These are phyloP conservation scores for Glossophaga mutica DNA, from an alignment of 2,797 vertebrate species.

Conservation along the genomic window DNA sequence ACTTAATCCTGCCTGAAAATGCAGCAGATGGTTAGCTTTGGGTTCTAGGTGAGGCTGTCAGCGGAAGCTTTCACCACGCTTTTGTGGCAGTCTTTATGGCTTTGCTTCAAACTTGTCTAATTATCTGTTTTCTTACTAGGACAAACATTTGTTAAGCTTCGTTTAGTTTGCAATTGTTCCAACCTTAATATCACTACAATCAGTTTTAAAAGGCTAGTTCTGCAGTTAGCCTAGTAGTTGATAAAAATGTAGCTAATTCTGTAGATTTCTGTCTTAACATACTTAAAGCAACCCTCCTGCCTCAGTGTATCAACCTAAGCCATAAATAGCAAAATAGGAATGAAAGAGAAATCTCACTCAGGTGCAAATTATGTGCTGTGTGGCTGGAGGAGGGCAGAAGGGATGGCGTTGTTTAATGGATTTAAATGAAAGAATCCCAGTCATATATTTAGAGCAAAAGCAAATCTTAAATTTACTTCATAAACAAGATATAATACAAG, in stretches of 20 bases:
- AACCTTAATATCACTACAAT: conserved; percentile 29
- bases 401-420: background rate
- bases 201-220: background rate
- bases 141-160: conserved; percentile 5
- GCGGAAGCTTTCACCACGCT: background rate
- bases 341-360: conserved; percentile 22
- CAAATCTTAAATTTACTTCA: conserved; percentile 59
- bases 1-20: background rate
- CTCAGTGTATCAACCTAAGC: background rate
- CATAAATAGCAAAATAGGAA: background rate
- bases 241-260: conserved; percentile 11
- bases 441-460: conserved; percentile 52
- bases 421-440: conserved; percentile 43
- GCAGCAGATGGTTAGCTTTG: background rate
- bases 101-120: background rate
- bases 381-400: background rate
- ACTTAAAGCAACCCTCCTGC: conserved; percentile 19
- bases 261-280: background rate
- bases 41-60: background rate
- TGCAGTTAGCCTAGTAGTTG: background rate
- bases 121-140: conserved; percentile 15
- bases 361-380: background rate
- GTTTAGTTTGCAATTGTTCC: background rate
- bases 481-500: conserved; percentile 61
- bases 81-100: background rate